Evolutionary conservation across 2,888 invertebrate species (phyloP).

Genomic region (Halictus quadricinctus): DNA sequence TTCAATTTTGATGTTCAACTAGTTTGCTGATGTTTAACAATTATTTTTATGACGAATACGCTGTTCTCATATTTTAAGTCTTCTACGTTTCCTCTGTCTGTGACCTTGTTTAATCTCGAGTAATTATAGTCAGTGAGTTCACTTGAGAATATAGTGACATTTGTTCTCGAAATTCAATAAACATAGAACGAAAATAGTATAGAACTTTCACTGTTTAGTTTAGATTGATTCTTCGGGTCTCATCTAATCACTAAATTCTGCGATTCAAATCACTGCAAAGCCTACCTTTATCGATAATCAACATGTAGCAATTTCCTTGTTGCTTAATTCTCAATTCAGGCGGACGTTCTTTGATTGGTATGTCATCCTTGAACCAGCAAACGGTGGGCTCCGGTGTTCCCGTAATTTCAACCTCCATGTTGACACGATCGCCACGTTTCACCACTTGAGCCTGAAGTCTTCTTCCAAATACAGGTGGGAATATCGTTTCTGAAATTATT

Average conservation of each 20-base stretch:
- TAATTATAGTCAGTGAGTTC: no score
- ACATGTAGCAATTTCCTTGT: conserved; percentile 87
- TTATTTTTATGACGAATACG: no score
- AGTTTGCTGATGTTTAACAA: no score
- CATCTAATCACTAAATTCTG: not conserved
- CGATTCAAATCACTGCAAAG: not conserved
- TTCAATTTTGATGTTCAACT: no score
- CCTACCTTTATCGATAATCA: conserved; percentile 89
- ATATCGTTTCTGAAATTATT: conserved; percentile 87
- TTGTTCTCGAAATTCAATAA: no score
- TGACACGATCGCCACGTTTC: conserved; percentile 88
- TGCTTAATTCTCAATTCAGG: conserved; percentile 84
- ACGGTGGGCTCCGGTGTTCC: conserved; percentile 90
- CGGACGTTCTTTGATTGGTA: conserved; percentile 85
- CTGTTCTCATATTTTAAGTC: no score
- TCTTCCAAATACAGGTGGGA: conserved; percentile 91
- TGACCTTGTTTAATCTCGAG: no score
- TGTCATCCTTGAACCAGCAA: conserved; percentile 89
- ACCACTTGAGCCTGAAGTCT: conserved; percentile 90
- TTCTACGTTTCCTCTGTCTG: no score
- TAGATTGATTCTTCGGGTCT: no score
- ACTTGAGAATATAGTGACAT: no score
- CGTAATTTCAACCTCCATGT: conserved; percentile 91
- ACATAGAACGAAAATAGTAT: no score
- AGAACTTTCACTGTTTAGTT: no score